phyloP scores from a whole-genome alignment of 2,113 vertebrate species.

The Gadus macrocephalus region DNA sequence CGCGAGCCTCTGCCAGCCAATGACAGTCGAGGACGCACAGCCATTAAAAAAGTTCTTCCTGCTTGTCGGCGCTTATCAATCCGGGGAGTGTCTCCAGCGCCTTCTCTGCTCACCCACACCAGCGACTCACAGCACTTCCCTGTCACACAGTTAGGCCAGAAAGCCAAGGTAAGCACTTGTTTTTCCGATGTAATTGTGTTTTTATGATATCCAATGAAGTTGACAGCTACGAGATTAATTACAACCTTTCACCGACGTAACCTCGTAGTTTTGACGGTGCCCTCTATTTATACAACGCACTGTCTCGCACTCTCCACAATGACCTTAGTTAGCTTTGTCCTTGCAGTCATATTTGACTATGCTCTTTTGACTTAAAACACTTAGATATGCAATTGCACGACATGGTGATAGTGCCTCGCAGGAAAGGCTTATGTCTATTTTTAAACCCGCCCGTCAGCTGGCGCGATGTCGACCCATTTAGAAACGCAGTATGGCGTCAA shows the following conservation, averaged over 20 bases:
- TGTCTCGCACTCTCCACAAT: background rate
- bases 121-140: constrained; percentile 54
- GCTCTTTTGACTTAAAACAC: background rate
- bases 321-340: constrained; percentile 14
- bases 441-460: constrained; percentile 61
- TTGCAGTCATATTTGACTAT: constrained; percentile 3
- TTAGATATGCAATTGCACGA: background rate
- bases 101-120: constrained; percentile 56
- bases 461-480: constrained; percentile 56
- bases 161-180: constrained; percentile 43
- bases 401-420: background rate
- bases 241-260: too few relatives aligned
- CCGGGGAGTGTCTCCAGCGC: constrained; percentile 34
- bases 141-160: constrained; percentile 65
- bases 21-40: constrained; percentile 20
- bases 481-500: constrained; percentile 53
- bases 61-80: constrained; percentile 32
- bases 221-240: too few relatives aligned
- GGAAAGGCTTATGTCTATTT: constrained; percentile 57
- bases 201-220: background rate
- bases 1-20: constrained; percentile 56
- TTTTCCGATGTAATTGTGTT: background rate
- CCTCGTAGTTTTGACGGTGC: too few relatives aligned
- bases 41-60: constrained; percentile 53
- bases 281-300: too few relatives aligned